phyloP scores from a whole-genome alignment of 1,140 invertebrate species.

The Formica exsecta region DNA sequence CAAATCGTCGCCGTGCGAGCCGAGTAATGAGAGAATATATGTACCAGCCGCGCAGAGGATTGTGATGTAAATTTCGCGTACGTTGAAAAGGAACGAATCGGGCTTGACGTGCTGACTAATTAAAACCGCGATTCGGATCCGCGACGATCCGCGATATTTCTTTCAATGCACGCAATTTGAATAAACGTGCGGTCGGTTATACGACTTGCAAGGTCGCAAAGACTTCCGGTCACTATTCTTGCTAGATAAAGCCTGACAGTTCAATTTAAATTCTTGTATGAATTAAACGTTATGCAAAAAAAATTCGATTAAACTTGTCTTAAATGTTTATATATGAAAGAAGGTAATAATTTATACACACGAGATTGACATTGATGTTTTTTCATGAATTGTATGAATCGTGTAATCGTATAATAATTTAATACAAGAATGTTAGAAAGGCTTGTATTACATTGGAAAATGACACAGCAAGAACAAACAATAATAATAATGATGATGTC shows the following conservation, averaged over 20 bases:
- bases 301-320: background rate
- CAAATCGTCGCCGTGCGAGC: conserved; percentile 22
- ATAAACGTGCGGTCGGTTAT: conserved; percentile 8
- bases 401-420: conserved; percentile 66
- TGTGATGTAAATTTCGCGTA: conserved; percentile 27
- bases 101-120: conserved; percentile 16
- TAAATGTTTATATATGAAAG: background rate
- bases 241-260: background rate
- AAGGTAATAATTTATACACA: background rate
- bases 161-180: background rate
- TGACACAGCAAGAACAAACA: conserved; percentile 24
- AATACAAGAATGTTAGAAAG: conserved; percentile 27
- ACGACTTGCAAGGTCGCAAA: background rate
- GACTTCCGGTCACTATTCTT: background rate
- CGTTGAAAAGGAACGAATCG: conserved; percentile 34
- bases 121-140: conserved; percentile 21
- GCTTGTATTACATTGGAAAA: conserved; percentile 20
- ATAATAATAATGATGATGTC: conserved; percentile 36
- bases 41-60: background rate
- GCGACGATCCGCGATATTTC: background rate
- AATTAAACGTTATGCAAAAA: background rate
- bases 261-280: conserved; percentile 38
- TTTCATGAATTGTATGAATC: conserved; percentile 60
- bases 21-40: conserved; percentile 21
- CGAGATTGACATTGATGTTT: conserved; percentile 18